Conservation (phyloP, 2,888 invertebrate species). For the Epinotia bilunana region DNA sequence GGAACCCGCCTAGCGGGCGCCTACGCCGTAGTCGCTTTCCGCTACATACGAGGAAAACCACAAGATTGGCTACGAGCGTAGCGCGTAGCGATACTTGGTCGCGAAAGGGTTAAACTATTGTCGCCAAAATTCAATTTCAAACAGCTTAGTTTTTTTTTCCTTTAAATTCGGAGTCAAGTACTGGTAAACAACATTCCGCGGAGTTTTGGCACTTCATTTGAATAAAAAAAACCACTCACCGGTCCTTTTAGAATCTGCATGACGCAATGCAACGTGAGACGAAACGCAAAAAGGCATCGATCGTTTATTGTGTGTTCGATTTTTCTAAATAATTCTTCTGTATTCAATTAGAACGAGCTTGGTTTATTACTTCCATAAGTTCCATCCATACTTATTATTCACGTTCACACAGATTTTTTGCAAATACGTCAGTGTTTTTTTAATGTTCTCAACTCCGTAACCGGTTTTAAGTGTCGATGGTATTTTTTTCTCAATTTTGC, state of each 20-base stretch:
- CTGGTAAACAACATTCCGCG: slow-evolving; percentile 68
- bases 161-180: slow-evolving; percentile 43
- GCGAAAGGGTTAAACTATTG: no score
- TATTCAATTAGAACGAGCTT: not conserved
- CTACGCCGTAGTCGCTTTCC: no score
- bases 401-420: slow-evolving; percentile 21
- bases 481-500: slow-evolving; percentile 17
- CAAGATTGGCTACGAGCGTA: no score
- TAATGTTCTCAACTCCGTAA: not conserved
- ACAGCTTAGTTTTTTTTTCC: slow-evolving; percentile 31
- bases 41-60: no score
- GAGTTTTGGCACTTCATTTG: slow-evolving; percentile 69
- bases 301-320: slow-evolving; percentile 31
- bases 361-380: slow-evolving; percentile 3
- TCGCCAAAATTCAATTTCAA: slow-evolving; percentile 32
- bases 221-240: slow-evolving; percentile 57
- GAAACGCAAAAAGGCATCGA: slow-evolving; percentile 49
- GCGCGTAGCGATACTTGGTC: no score
- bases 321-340: not conserved
- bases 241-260: slow-evolving; percentile 58
- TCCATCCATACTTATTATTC: not conserved
- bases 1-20: no score
- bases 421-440: slow-evolving; percentile 21
- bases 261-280: slow-evolving; percentile 67
- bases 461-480: slow-evolving; percentile 37